Evolutionary conservation across 64 coral and sea anemone species (phyloP), one percentile per base, ranked within the genome.

Genomic region (Cladopsammia gracilis): DNA sequence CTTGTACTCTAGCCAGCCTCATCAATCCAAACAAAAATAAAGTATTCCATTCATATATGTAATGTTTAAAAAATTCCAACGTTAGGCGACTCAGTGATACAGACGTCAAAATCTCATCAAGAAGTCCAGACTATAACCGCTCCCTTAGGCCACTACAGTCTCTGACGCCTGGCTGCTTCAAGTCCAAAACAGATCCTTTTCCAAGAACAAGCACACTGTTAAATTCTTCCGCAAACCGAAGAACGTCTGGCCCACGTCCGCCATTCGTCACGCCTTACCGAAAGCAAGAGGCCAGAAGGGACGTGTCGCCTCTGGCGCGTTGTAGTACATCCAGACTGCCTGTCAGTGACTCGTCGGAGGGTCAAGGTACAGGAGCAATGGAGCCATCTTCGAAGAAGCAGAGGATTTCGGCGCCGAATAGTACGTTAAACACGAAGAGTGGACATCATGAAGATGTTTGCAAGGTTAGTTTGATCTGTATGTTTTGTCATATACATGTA

Each of bases 121-220:
- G 75, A 25, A 42, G 53, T 26, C 20, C 78, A 62, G 62, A 46
- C 16, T n/a, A 16, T 50, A 84, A 48, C 64, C 61, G 80, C 62
- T 66, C 20, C 10, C 45, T 68, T 5, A 66, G 46, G 44, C 60
- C 80, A 66, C 14, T 68, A 5, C 60, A 48, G 67, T 60, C 62
- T 11, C 18, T 24, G 9, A 84, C 43, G 2, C 80, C 80, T 8
- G 62, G 80, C 12, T 25, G 60, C 62, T 68, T 84, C 20, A 66
- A 68, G 62, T 4, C 80, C 18, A 66, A 84, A 62, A 5, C 9
- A 49, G 9, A 12, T 7, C 8, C 60, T 19, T 50, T 24, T 23
- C 80, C 80, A 68, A 66, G 62, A 50, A 84, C 80, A 50, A 84
- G 80, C 62, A 84, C 62, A 4, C 80, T 62, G 18, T 7, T 84